Conservation (phyloP, 2,113 vertebrate genomes). For the Elanoides forficatus region DNA sequence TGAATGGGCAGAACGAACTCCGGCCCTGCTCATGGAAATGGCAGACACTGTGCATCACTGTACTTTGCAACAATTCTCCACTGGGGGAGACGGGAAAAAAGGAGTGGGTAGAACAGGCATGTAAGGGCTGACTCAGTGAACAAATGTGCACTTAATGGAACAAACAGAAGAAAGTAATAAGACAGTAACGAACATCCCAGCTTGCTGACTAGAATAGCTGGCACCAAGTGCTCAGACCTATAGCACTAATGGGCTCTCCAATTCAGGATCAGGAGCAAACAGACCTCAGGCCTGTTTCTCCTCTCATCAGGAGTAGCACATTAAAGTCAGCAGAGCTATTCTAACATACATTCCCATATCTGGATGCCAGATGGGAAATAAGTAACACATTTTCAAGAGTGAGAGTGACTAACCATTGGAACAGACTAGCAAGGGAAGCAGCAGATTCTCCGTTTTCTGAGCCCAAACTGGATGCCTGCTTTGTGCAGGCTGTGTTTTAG, state of each 20-base stretch:
- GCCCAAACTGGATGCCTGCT: neutral
- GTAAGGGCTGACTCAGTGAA: constrained; percentile 2
- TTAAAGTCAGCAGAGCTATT: constrained; percentile 5
- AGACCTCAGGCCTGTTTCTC: neutral
- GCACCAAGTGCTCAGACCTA: neutral
- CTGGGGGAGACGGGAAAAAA: neutral
- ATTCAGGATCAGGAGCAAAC: neutral
- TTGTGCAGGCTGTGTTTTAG: constrained; percentile 8
- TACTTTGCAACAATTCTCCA: neutral
- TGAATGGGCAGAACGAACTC: neutral
- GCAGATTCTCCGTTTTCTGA: neutral
- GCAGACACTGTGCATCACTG: neutral
- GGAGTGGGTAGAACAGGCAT: neutral
- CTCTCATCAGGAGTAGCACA: neutral
- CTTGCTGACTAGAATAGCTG: neutral
- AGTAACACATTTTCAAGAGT: constrained; percentile 37
- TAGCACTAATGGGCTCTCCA: neutral
- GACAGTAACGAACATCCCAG: neutral
- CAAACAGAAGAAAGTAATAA: neutral
- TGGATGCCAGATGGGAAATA: constrained; percentile 51
- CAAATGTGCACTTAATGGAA: neutral
- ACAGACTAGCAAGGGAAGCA: constrained; percentile 1
- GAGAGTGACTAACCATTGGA: constrained; percentile 47
- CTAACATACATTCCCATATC: constrained; percentile 7
- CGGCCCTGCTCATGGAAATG: neutral